These are phyloP conservation scores for Xenopus borealis DNA, from an alignment of 2,113 vertebrate species.

Conservation along the genomic window DNA sequence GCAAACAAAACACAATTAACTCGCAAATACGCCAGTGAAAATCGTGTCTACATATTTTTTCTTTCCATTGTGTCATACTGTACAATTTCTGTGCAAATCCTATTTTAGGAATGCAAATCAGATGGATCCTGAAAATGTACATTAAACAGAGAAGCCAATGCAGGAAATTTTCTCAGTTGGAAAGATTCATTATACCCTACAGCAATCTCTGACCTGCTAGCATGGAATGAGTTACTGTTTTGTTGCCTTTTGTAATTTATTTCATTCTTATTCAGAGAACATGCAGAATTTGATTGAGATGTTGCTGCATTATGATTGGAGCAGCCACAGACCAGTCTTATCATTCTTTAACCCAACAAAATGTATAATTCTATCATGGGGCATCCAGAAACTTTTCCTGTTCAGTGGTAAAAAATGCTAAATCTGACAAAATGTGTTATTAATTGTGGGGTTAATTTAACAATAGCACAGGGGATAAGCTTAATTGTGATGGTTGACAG, in stretches of 20 bases:
- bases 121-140: not conserved
- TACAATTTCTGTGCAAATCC: conserved; percentile 3
- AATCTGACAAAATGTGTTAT: too few species aligned
- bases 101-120: conserved; percentile 27
- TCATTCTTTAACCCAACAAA: too few species aligned
- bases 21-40: not conserved
- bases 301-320: too few species aligned
- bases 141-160: not conserved
- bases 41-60: not conserved
- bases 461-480: too few species aligned
- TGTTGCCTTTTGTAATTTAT: not conserved
- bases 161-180: not conserved
- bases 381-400: too few species aligned
- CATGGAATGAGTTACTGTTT: not conserved
- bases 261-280: too few species aligned
- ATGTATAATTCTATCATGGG: too few species aligned
- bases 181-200: conserved; percentile 2
- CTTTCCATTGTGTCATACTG: conserved; percentile 1
- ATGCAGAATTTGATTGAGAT: too few species aligned
- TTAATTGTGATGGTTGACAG: too few species aligned
- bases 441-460: too few species aligned
- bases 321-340: too few species aligned
- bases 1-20: conserved; percentile 8
- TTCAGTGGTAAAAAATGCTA: too few species aligned
- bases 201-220: not conserved